Base-by-base conservation (phyloP, 2,888 invertebrate species). In the Eupeodes latifasciatus region DNA sequence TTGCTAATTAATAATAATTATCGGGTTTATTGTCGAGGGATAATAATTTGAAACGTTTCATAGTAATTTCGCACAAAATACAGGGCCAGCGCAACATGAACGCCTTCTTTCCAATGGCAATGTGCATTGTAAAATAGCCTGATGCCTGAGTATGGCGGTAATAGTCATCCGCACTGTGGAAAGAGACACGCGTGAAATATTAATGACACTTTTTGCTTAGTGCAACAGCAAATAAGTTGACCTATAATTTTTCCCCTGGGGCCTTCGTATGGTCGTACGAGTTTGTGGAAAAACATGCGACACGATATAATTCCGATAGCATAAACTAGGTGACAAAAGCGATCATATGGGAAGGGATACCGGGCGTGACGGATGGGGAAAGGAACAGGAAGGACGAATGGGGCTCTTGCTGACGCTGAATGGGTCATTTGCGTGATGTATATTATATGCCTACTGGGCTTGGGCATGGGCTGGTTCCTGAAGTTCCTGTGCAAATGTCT, bases 251-350 rank as follows among this genome's bases (percentile, higher is more conserved):
- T 71, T 34, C 88, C 78, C 44, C 75, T 5, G 81, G 81, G 88
- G 62, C 59, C 47, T 34, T 62, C 47, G 61, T 40, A 40, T 9
- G 40, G 40, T 40, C 40, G 40, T 34, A 67, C 47, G 61, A 49
- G 16, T 55, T 14, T 19, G 19, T 19, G 55, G 40, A 55, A 66
- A 64, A 81, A 75, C 75, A 85, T 81, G 78, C 81, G 78, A 78
- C 12, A 49, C 66, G 87, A 83, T 87, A 74, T 74, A 72, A 87
- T 81, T 84, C 16, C 88, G 85, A 88, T 88, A 88, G 53, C 83
- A 87, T 75, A 81, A 83, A 85, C 81, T 78, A 85, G 88, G 88
- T 88, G 88, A 85, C 85, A 85, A 81, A 85, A 88, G 64, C 77
- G 81, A 84, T 81, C 87, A 84, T 71, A 72, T n/a, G 47, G 44